Evolutionary conservation across 2,113 vertebrate species (phyloP), one percentile per base, ranked within the genome.

Genomic region (Casuarius casuarius): DNA sequence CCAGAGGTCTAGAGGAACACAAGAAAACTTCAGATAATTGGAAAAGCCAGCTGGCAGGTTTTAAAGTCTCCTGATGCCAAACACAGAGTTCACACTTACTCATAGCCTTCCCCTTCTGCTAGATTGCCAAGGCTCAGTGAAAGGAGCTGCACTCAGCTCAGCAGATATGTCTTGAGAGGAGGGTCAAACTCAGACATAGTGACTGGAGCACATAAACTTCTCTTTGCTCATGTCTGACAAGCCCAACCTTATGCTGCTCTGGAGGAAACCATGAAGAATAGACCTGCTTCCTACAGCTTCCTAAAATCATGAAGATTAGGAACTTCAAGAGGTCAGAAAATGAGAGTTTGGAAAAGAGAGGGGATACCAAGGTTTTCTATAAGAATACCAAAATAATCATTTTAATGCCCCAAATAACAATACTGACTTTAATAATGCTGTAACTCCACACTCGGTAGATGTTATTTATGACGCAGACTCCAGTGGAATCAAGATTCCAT

Each of bases 21-120:
- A 54, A 63, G 35, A 77, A 94, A 94, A 78, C 8, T 90, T 80
- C 33, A 78, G 76, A 48, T 68, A 90, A 95, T 42, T 84, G 38
- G 22, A 93, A 40, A 94, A 89, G 17, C 35, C 83, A 68, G 9
- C 38, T 66, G 56, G 35, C 25, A 90, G 56, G 26, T 16, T 42
- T 90, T 23, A 77, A 84, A 59, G 72, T 77, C 81, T n/a, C 54
- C 31, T 75, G 68, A 63, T 87, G 72, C 46, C 62, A 74, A 92
- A 63, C 10, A 62, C 15, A 46, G 78, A 75, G 40, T 35, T 90
- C 54, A 67, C 28, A 48, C 23, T 94, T 92, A 49, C 68, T 86
- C 46, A 48, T 48, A 87, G 25, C 31, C 28, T 86, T 29, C 48
- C 75, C 40, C 51, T 54, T 67, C 59, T 83, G 21, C 38, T 54